A percentile compares a stretch with the other conserved stretches of the same genome.
These are phyloP conservation scores for Trematomus bernacchii DNA, from an alignment of 2,797 vertebrate species.

Conservation along the genomic window DNA sequence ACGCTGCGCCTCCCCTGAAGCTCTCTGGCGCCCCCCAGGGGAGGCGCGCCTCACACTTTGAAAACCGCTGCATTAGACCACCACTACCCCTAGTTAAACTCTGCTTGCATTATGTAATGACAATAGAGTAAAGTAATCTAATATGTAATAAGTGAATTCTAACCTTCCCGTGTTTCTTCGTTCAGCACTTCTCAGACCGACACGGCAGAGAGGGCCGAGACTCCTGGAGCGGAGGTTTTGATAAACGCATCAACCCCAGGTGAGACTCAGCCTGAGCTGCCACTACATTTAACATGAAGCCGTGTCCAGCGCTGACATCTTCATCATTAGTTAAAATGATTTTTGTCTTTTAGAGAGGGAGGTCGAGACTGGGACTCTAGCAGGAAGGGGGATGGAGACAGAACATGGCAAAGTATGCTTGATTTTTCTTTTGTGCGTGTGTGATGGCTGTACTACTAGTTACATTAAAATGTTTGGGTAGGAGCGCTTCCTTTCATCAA, in stretches of 20 bases:
- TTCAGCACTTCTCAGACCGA: constrained; percentile 91
- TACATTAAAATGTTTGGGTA: neutral
- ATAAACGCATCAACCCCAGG: constrained; percentile 88
- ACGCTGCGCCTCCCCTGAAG: no score
- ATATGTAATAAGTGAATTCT: no score
- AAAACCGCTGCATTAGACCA: no score
- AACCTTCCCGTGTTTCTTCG: no score
- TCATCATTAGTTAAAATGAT: neutral
- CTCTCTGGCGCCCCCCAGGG: no score
- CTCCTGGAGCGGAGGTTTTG: constrained; percentile 87
- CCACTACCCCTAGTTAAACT: no score
- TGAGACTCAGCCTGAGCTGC: constrained; percentile 31
- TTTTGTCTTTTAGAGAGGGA: constrained; percentile 82
- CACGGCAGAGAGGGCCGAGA: constrained; percentile 88
- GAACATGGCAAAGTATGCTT: constrained; percentile 84
- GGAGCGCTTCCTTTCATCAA: no score
- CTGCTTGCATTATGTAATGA: no score
- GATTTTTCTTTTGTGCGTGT: neutral
- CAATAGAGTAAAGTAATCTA: no score
- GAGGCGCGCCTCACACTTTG: no score
- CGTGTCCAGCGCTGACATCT: neutral
- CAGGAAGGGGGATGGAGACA: constrained; percentile 90
- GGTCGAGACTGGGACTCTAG: constrained; percentile 92
- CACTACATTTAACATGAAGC: neutral
- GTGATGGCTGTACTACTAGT: neutral